Evolutionary conservation across 2,888 invertebrate genomes (phyloP).

Genomic region (Thera britannica): DNA sequence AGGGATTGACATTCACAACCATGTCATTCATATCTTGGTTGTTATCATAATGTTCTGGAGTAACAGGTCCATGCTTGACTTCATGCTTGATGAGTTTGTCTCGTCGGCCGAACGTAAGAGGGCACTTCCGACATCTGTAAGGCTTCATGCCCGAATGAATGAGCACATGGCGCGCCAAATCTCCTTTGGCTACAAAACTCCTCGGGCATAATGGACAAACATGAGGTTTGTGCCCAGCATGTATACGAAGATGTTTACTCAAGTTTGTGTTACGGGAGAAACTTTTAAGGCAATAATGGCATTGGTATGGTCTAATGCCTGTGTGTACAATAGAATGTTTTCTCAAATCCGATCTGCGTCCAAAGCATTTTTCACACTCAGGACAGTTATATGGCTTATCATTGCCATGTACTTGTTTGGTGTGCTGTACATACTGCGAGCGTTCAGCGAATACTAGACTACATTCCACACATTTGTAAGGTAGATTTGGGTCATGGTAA

Average conservation of each 20-base stretch:
- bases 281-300: slow-evolving; percentile 89
- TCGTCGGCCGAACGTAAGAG: slow-evolving; percentile 87
- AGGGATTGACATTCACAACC: slow-evolving; percentile 86
- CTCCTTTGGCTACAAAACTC: slow-evolving; percentile 88
- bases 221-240: slow-evolving; percentile 89
- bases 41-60: slow-evolving; percentile 61
- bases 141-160: slow-evolving; percentile 88
- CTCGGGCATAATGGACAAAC: slow-evolving; percentile 89
- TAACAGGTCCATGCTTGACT: slow-evolving; percentile 83
- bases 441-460: slow-evolving; percentile 86
- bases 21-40: slow-evolving; percentile 79
- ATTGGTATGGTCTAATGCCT: slow-evolving; percentile 90
- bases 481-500: slow-evolving; percentile 86
- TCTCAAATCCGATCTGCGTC: slow-evolving; percentile 88
- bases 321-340: slow-evolving; percentile 92
- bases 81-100: slow-evolving; percentile 89
- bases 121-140: slow-evolving; percentile 87
- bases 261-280: slow-evolving; percentile 91
- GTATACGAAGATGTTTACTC: slow-evolving; percentile 90
- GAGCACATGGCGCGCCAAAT: slow-evolving; percentile 87
- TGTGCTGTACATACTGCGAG: slow-evolving; percentile 86
- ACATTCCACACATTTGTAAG: slow-evolving; percentile 86
- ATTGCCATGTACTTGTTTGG: slow-evolving; percentile 87
- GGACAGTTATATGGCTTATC: slow-evolving; percentile 89
- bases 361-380: slow-evolving; percentile 88